phyloP scores from a whole-genome alignment of 2,888 invertebrate species.

The Phorcus lineatus region DNA sequence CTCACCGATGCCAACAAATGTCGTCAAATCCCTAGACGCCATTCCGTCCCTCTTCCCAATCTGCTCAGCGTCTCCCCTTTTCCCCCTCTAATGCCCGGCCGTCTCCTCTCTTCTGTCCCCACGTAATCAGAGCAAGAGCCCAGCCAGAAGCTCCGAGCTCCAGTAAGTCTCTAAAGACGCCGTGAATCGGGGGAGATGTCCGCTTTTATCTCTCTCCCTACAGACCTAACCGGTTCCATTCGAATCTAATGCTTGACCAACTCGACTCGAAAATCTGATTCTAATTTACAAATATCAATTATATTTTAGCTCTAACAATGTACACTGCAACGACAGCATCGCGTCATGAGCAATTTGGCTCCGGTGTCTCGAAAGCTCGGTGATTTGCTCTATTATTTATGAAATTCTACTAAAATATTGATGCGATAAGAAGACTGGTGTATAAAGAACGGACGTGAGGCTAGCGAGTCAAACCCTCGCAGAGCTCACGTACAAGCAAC shows the following conservation, averaged over 20 bases:
- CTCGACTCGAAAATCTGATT: background rate
- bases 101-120: background rate
- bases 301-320: background rate
- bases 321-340: slow-evolving; percentile 12
- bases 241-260: slow-evolving; percentile 7
- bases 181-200: background rate
- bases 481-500: background rate
- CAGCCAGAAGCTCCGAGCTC: background rate
- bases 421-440: slow-evolving; percentile 48
- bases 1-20: background rate
- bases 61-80: background rate
- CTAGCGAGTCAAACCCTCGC: slow-evolving; percentile 1
- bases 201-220: background rate
- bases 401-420: slow-evolving; percentile 54
- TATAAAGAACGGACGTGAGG: slow-evolving; percentile 40
- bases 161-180: background rate
- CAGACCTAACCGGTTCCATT: background rate
- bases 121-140: background rate
- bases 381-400: slow-evolving; percentile 53
- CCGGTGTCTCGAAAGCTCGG: slow-evolving; percentile 38
- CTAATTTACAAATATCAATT: background rate
- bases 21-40: background rate
- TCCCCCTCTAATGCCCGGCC: background rate
- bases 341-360: slow-evolving; percentile 28
- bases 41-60: background rate